These are phyloP conservation scores for Branchipolynoe longqiensis DNA, from an alignment of 2,888 invertebrate species.

Conservation along the genomic window DNA sequence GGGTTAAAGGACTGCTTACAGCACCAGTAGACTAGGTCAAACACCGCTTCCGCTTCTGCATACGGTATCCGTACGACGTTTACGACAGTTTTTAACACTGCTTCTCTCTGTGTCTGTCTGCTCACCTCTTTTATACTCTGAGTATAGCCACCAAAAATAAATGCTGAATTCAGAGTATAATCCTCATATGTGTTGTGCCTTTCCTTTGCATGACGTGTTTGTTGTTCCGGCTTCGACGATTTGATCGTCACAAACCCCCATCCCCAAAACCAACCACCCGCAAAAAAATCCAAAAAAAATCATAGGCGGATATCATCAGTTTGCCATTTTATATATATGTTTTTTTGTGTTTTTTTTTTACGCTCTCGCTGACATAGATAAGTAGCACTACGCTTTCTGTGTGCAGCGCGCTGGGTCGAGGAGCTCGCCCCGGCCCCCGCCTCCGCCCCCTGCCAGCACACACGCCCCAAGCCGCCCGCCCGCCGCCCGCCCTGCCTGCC, in stretches of 20 bases:
- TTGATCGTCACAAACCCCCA: constrained; percentile 22
- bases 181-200: constrained; percentile 59
- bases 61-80: constrained; percentile 50
- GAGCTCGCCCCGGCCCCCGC: constrained; percentile 8
- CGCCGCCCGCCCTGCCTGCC: background rate
- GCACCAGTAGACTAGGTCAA: constrained; percentile 56
- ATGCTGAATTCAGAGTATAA: constrained; percentile 58
- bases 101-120: constrained; percentile 63
- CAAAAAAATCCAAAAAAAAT: no score
- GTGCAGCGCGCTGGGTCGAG: constrained; percentile 4
- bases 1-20: no score
- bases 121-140: constrained; percentile 60
- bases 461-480: constrained; percentile 7
- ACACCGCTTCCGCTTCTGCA: constrained; percentile 54
- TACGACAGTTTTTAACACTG: constrained; percentile 61
- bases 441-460: background rate
- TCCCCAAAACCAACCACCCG: no score
- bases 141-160: constrained; percentile 57
- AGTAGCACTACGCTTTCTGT: constrained; percentile 48
- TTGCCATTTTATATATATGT: background rate
- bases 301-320: constrained; percentile 37
- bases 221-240: constrained; percentile 55
- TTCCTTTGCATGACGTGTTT: constrained; percentile 49
- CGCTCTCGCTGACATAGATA: constrained; percentile 49
- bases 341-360: constrained; percentile 26